Base-by-base conservation (phyloP, 2,888 invertebrate species). In the Danaus chrysippus region DNA sequence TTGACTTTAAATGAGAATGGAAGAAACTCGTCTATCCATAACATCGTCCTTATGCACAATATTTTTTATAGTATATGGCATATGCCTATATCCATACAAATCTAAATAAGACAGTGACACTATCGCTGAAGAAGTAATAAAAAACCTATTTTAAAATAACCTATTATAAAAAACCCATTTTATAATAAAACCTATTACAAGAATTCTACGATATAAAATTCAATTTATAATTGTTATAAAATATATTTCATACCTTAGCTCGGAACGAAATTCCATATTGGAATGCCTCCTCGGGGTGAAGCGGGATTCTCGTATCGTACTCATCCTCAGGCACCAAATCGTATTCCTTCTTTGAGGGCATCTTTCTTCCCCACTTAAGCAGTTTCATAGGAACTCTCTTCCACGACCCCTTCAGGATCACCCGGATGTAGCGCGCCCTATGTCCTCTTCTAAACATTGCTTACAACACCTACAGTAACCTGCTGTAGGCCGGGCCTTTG, bases 221-320 rank as follows among this genome's bases (percentile, higher is more conserved):
- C 23, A 54, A 13, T 54, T 54, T 43, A 11, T 54, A 1, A 17
- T 23, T 59, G 42, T 54, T 23, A 12, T 46, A 23, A 43, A 3
- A 46, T 44, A 15, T 54, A 15, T 2, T 5, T 65, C 81, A 92
- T 91, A 99, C 99, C 97, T 99, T 99, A 73, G 98, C 98, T 90
- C 97, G 96, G 92, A 99, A 99, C 76, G 96, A 94, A 85, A 99
- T 98, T 75, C 99, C 99, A 84, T 97, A 97, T 74, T 97, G 95
- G 92, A 99, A 99, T 68, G 98, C 98, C 89, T 98, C 98, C 72
- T 99, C 99, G 65, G 98, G 96, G 87, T 99, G 98, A 72, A 99
- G 91, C n/a, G 99, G 98, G 80, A 99, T 97, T 81, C 98, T 93
- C 68, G 96, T 95, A 87, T 99, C 99, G 87, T 96, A 97, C 79